These are phyloP conservation scores for Portunus trituberculatus DNA, from an alignment of 1,140 invertebrate species.

Conservation along the genomic window DNA sequence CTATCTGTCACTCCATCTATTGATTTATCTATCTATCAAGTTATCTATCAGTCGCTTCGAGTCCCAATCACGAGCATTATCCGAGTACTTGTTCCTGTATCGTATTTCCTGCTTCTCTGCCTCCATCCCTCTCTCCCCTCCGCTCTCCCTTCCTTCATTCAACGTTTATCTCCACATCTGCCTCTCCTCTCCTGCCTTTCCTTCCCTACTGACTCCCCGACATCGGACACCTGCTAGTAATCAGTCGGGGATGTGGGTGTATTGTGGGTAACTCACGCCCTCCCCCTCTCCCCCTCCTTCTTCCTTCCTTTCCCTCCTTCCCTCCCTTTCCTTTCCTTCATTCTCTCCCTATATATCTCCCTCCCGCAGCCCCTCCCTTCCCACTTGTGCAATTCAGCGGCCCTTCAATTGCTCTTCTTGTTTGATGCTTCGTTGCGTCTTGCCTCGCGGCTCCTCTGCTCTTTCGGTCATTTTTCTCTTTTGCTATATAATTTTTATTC, in stretches of 20 bases:
- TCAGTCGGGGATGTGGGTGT: conserved; percentile 2
- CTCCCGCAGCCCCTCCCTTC: background rate
- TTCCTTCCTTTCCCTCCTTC: background rate
- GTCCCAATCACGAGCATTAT: background rate
- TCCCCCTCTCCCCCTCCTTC: background rate
- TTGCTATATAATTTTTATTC: too few species aligned
- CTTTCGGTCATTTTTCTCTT: too few species aligned
- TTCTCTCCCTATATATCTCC: background rate
- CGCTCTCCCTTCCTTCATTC: background rate
- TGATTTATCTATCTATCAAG: background rate
- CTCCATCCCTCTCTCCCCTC: background rate
- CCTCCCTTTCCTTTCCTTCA: background rate
- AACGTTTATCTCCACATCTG: background rate
- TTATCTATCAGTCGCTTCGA: background rate
- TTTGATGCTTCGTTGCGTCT: too few species aligned
- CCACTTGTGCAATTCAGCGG: background rate
- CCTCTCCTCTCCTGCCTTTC: background rate
- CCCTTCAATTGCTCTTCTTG: background rate
- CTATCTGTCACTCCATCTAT: background rate
- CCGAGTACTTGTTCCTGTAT: background rate
- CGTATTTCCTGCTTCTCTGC: background rate
- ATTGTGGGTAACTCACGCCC: background rate
- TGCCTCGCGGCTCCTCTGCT: too few species aligned
- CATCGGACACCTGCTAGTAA: conserved; percentile 9
- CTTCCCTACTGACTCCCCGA: background rate